These are phyloP conservation scores for Sesamia nonagrioides DNA, from an alignment of 1,140 invertebrate species.

Conservation along the genomic window DNA sequence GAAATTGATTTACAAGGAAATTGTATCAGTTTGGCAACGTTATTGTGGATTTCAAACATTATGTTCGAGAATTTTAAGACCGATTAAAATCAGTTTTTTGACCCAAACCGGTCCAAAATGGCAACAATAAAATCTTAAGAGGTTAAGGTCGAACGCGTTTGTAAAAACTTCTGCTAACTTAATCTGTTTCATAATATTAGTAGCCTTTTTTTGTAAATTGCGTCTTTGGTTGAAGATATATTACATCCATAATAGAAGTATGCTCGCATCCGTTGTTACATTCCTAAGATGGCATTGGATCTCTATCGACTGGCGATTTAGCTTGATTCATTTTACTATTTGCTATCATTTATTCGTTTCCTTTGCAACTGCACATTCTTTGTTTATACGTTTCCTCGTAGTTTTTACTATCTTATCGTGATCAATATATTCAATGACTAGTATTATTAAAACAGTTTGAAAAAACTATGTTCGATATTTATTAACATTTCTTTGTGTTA, in stretches of 20 bases:
- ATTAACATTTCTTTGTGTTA: too few species aligned
- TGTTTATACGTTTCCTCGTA: constrained; percentile 13
- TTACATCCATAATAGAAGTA: constrained; percentile 3
- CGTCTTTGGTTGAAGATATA: constrained; percentile 6
- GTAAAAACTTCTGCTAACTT: neutral
- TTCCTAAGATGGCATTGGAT: constrained; percentile 15
- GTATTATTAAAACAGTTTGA: neutral
- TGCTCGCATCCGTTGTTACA: constrained; percentile 23
- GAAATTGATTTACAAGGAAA: constrained; percentile 34
- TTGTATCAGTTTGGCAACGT: neutral
- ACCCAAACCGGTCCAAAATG: constrained; percentile 13
- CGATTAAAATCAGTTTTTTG: constrained; percentile 10
- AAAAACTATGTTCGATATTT: neutral
- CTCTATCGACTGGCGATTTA: neutral
- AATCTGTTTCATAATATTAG: neutral
- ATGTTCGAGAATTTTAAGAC: neutral
- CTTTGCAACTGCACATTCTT: constrained; percentile 3
- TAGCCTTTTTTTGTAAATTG: neutral
- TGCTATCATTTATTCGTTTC: neutral
- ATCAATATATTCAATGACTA: neutral
- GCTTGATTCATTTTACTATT: constrained; percentile 8
- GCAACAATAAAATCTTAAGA: constrained; percentile 14
- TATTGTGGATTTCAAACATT: constrained; percentile 4
- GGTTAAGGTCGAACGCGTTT: constrained; percentile 8
- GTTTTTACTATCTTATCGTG: constrained; percentile 1